Percentiles rank a stretch among this genome's conserved stretches.
These are phyloP conservation scores for Limnephilus auricula DNA, from an alignment of 2,888 invertebrate genomes.

Conservation along the genomic window DNA sequence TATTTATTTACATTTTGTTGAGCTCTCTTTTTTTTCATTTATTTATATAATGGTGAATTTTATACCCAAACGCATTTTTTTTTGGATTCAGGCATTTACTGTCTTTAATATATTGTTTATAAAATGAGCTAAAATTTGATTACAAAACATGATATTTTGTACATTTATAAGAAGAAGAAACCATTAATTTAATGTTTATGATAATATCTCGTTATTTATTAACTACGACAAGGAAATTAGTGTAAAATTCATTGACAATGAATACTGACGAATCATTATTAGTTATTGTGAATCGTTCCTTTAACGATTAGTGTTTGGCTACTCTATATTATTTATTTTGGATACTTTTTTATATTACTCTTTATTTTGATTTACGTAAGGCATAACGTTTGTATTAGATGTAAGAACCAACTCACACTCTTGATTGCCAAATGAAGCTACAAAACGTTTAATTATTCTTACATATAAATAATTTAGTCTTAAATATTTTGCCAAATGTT, in stretches of 20 bases:
- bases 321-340: not conserved
- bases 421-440: slow-evolving; percentile 40
- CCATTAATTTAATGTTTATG: not conserved
- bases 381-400: not conserved
- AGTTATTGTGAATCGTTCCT: not conserved
- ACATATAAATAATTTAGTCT: not conserved
- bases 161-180: not conserved
- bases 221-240: not conserved
- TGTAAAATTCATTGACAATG: not conserved
- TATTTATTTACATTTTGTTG: not conserved
- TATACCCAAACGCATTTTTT: not conserved
- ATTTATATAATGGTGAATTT: not conserved
- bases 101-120: not conserved
- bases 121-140: not conserved
- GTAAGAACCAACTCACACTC: slow-evolving; percentile 26
- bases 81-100: not conserved
- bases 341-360: not conserved
- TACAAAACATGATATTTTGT: not conserved
- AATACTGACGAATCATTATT: not conserved
- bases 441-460: not conserved
- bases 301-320: not conserved
- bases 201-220: not conserved
- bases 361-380: not conserved
- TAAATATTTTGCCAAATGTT: slow-evolving; percentile 2
- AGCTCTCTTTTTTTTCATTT: slow-evolving; percentile 15